A percentile compares a stretch with the other conserved stretches of the same genome.
phyloP scores from a whole-genome alignment of 2,888 invertebrate genomes.

The Acanthosoma haemorrhoidale region DNA sequence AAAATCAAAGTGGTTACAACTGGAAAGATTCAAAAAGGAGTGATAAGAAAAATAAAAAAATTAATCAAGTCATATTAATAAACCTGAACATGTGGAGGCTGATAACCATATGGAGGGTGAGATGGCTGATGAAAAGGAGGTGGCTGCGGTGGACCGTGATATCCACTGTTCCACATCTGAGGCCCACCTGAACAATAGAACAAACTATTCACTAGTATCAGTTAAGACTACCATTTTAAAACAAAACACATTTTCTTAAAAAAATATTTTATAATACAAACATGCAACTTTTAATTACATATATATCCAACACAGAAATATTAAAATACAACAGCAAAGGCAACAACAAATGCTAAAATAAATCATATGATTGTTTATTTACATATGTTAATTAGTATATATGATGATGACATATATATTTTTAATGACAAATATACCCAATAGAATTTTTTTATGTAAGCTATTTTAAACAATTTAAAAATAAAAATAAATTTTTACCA shows the following conservation, averaged over 20 bases:
- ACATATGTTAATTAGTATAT: no score
- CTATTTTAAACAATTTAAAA: no score
- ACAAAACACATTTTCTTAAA: neutral
- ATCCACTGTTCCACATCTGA: conserved; percentile 28
- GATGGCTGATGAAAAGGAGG: neutral
- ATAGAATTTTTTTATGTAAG: no score
- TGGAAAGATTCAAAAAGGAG: no score
- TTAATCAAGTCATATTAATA: neutral
- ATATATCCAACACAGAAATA: neutral
- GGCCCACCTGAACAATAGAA: conserved; percentile 15
- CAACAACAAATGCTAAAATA: neutral
- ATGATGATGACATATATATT: no score
- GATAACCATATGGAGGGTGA: conserved; percentile 18
- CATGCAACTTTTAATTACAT: neutral
- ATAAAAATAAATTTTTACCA: no score
- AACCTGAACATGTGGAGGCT: conserved; percentile 22
- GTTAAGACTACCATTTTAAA: neutral
- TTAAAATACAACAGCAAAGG: neutral
- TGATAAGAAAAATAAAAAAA: neutral
- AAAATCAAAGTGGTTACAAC: no score
- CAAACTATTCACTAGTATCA: neutral
- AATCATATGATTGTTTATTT: no score
- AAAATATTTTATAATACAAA: neutral
- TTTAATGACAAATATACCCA: no score
- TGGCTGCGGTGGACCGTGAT: conserved; percentile 22